Evolutionary conservation across 2,888 invertebrate species (phyloP).

Genomic region (Lasius platythorax): DNA sequence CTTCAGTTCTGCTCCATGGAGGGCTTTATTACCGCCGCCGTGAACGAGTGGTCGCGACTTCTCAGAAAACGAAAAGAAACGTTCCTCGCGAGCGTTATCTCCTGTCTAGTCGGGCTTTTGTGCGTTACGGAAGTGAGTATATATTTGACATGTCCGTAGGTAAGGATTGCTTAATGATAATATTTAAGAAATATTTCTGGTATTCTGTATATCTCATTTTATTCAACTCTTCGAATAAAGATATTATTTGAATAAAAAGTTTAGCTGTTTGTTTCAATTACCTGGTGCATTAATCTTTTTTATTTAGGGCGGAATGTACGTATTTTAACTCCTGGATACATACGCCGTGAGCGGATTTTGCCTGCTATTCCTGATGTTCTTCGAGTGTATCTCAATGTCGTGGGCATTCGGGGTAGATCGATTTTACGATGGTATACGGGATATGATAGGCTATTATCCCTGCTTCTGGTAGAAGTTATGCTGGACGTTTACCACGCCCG

Average conservation of each 20-base stretch:
- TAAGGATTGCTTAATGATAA: not conserved
- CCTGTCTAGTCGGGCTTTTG: conserved; percentile 87
- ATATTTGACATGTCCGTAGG: not conserved
- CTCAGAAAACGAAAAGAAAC: conserved; percentile 87
- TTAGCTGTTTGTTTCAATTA: too few relatives aligned
- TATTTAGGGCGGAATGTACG: too few relatives aligned
- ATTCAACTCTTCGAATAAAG: not conserved
- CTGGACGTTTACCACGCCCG: too few relatives aligned
- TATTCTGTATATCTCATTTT: not conserved
- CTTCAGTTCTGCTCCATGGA: conserved; percentile 89
- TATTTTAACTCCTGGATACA: too few relatives aligned
- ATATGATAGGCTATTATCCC: too few relatives aligned
- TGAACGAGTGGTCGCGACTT: conserved; percentile 87
- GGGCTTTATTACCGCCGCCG: conserved; percentile 88
- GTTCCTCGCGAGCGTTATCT: conserved; percentile 87
- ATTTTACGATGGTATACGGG: too few relatives aligned
- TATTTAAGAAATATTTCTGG: not conserved
- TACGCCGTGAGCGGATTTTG: too few relatives aligned
- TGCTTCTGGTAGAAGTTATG: too few relatives aligned
- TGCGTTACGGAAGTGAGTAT: conserved; percentile 88
- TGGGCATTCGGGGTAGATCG: too few relatives aligned
- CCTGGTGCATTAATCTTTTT: too few relatives aligned
- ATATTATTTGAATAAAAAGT: not conserved
- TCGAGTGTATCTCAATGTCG: too few relatives aligned
- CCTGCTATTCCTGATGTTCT: too few relatives aligned